Conservation (phyloP, 2,888 invertebrate species). For the Drosophila kanekoi region DNA sequence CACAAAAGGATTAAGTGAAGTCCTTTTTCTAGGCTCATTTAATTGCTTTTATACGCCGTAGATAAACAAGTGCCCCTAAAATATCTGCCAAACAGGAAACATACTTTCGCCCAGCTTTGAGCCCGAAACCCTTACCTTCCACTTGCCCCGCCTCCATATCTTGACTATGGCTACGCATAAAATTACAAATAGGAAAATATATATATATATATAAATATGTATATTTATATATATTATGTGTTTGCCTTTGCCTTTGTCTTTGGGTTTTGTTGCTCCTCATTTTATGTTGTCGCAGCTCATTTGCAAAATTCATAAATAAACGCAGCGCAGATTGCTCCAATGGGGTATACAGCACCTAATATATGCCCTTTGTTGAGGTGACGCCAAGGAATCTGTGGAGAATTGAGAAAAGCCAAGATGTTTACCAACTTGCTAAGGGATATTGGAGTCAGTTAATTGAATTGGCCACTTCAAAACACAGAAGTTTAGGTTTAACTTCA, state of each 20-base stretch:
- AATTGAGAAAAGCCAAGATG: too few relatives aligned
- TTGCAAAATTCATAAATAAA: constrained; percentile 54
- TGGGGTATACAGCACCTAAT: not conserved
- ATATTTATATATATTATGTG: constrained; percentile 14
- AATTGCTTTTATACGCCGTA: constrained; percentile 69
- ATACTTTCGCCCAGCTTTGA: constrained; percentile 10
- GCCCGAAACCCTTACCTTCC: not conserved
- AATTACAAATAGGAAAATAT: constrained; percentile 39
- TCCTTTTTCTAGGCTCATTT: constrained; percentile 69
- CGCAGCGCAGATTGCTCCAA: not conserved
- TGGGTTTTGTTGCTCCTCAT: constrained; percentile 15
- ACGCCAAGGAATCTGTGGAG: too few relatives aligned
- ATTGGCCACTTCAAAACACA: too few relatives aligned
- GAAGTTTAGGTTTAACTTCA: too few relatives aligned
- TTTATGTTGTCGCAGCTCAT: constrained; percentile 55
- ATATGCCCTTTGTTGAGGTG: not conserved
- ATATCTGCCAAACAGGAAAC: constrained; percentile 28
- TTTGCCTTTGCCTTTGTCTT: constrained; percentile 18
- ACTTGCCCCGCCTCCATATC: constrained; percentile 4
- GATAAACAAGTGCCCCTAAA: constrained; percentile 54
- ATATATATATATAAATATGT: constrained; percentile 4
- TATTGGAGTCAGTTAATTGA: too few relatives aligned
- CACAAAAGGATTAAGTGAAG: constrained; percentile 67
- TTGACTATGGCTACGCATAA: constrained; percentile 41
- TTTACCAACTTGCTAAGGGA: too few relatives aligned